Base-by-base conservation (phyloP, 2,113 vertebrate species). In the Tenrec ecaudatus region DNA sequence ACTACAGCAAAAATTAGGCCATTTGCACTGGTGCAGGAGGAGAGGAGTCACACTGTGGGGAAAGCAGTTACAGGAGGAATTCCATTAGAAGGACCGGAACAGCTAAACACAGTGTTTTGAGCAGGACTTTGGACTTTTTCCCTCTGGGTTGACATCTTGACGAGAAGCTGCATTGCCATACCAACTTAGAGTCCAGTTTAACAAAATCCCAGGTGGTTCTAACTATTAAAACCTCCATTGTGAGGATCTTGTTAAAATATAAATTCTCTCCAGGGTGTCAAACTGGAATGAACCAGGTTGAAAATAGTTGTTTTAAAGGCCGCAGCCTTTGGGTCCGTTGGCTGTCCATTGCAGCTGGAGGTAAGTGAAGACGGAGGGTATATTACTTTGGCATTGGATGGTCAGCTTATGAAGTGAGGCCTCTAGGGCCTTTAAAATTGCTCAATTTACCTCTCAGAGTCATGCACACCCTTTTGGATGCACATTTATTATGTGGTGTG, bases 381-480 rank as follows among this genome's bases (percentile, higher is more conserved):
- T 22, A 43, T 80, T 94, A 71, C 15, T 83, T 91, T 73, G 58
- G 62, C 31, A 33, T 12, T 78, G 79, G 90, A 88, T 58, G 1
- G 25, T 81, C 69, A 88, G 17, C 38, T 82, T 85, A 73, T 93
- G 68, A 88, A 76, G 29, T 77, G 38, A 89, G 88, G 22, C 43
- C 73, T 3, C 14, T 53, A 77, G 17, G 31, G 76, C 14, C 3
- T 25, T 93, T 69, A 81, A 36, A 57, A 68, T 89, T 53, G 53
- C 36, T 86, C 43, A 79, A 33, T 40, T 36, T 19, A 31, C 17
- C 25, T 2, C 36, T 93, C 6, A 80, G 85, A 53, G 80, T 69
- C 68, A n/a, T 40, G 47, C 4, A 16, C 20, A 19, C 33, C 43
- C 5, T 75, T 95, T 57, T 43, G 22, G 27, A 17, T 88, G 57